Evolutionary conservation across 2,888 invertebrate genomes (phyloP).

Genomic region (Noctuana brunneofusca): DNA sequence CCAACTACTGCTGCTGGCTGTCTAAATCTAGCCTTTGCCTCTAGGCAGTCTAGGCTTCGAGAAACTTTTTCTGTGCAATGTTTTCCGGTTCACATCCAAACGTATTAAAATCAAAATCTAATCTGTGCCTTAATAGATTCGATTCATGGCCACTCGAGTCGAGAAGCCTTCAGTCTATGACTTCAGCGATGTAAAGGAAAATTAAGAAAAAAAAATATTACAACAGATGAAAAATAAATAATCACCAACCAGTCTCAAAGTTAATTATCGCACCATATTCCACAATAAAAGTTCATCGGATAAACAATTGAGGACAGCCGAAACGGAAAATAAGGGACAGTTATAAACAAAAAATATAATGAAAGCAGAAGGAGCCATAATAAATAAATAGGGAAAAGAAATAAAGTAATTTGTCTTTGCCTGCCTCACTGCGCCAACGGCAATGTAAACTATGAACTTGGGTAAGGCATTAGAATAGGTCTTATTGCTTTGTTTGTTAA

Average conservation of each 20-base stretch:
- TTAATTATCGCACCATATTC: conserved; percentile 33
- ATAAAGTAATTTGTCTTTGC: conserved; percentile 70
- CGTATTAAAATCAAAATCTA: too few relatives aligned
- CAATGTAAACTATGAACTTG: conserved; percentile 43
- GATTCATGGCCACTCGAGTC: too few relatives aligned
- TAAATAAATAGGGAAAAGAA: conserved; percentile 61
- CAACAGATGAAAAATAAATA: neutral
- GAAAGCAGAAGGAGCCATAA: conserved; percentile 53
- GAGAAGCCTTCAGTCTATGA: too few relatives aligned
- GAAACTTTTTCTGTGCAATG: too few relatives aligned
- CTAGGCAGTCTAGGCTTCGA: too few relatives aligned
- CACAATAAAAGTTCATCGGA: conserved; percentile 32
- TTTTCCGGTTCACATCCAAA: too few relatives aligned
- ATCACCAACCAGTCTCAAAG: conserved; percentile 36
- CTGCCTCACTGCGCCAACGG: conserved; percentile 45
- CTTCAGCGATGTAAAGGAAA: too few relatives aligned
- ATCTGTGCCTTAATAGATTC: too few relatives aligned
- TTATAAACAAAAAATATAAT: conserved; percentile 59
- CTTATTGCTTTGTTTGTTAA: neutral
- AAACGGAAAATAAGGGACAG: conserved; percentile 52
- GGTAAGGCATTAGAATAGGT: neutral
- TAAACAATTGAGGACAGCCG: conserved; percentile 36
- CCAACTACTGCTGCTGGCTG: too few relatives aligned
- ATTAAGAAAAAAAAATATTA: neutral
- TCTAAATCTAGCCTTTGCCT: too few relatives aligned